These are phyloP conservation scores for Nebria ingens DNA, from an alignment of 1,140 invertebrate species.

Conservation along the genomic window DNA sequence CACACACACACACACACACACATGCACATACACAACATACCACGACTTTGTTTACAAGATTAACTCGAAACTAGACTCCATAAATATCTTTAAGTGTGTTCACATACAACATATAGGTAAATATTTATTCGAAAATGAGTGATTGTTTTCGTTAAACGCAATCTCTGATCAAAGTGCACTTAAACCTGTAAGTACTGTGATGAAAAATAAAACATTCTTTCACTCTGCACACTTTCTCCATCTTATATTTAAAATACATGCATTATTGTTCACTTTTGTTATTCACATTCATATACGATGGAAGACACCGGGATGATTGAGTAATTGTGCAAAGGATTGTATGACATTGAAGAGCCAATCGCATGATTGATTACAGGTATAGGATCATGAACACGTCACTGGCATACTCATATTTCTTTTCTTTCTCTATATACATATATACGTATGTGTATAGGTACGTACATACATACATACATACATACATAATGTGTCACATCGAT, in stretches of 20 bases:
- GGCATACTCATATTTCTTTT: background rate
- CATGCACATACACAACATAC: too few species aligned
- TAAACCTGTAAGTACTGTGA: slow-evolving; percentile 16
- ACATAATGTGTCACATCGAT: too few species aligned
- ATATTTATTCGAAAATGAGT: slow-evolving; percentile 22
- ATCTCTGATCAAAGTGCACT: slow-evolving; percentile 19
- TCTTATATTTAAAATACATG: too few species aligned
- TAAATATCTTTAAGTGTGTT: background rate
- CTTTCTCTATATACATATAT: background rate
- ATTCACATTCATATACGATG: too few species aligned
- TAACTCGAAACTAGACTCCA: background rate
- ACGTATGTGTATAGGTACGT: too few species aligned
- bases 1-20: background rate
- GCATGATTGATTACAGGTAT: background rate
- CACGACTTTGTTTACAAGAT: background rate
- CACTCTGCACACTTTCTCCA: too few species aligned
- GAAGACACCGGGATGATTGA: background rate
- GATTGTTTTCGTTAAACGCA: slow-evolving; percentile 23
- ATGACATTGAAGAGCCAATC: background rate
- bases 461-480: too few species aligned
- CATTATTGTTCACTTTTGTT: too few species aligned
- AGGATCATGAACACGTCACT: background rate
- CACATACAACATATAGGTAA: background rate
- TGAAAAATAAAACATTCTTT: too few species aligned
- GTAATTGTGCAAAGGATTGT: too few species aligned